Evolutionary conservation across 2,113 vertebrate genomes (phyloP).

Genomic region (Callaeas wilsoni): DNA sequence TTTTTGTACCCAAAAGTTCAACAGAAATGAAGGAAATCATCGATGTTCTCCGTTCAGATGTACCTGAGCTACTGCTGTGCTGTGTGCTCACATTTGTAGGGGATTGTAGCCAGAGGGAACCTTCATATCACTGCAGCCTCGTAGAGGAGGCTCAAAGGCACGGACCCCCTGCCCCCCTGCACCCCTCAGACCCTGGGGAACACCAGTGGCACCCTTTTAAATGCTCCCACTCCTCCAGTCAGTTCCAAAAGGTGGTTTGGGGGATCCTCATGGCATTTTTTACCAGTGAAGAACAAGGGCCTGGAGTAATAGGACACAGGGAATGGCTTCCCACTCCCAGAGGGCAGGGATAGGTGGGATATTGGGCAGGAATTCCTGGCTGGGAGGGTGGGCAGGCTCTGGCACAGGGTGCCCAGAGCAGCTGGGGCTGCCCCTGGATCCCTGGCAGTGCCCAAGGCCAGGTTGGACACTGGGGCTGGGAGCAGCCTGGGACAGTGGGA

Average conservation of each 20-base stretch:
- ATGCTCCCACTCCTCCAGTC: background rate
- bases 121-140: background rate
- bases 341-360: accelerated
- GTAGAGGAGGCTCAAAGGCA: accelerated
- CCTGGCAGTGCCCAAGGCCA: background rate
- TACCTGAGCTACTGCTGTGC: accelerated
- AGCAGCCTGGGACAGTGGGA: background rate
- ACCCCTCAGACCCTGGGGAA: background rate
- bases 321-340: background rate
- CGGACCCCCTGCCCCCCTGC: background rate
- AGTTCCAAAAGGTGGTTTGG: accelerated
- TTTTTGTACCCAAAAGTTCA: background rate
- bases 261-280: accelerated
- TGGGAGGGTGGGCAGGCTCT: background rate
- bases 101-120: background rate
- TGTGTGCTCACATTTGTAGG: accelerated
- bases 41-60: accelerated
- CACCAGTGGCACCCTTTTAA: accelerated
- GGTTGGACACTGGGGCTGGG: background rate
- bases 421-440: background rate
- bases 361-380: background rate
- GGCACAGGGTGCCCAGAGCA: background rate
- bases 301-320: background rate
- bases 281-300: background rate
- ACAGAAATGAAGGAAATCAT: background rate